Evolutionary conservation across 2,113 vertebrate species (phyloP).

Genomic region (Tricholaema leucomelas): DNA sequence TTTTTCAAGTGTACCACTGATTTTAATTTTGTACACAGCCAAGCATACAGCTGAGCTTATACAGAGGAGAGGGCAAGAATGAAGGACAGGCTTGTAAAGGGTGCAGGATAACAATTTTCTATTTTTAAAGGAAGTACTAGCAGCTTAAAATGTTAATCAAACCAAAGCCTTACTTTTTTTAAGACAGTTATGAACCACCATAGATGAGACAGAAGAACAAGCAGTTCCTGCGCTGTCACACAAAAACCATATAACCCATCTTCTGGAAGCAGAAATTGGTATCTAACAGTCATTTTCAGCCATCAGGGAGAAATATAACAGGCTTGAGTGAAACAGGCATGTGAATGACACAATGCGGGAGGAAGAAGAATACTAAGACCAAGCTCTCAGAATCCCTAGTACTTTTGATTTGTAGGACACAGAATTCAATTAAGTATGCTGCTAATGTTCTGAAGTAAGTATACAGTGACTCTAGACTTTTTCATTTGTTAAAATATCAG

Average conservation of each 20-base stretch:
- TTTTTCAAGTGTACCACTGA: neutral
- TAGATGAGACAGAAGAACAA: neutral
- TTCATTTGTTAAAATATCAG: neutral
- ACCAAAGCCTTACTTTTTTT: neutral
- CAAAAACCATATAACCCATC: neutral
- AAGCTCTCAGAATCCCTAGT: neutral
- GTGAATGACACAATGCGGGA: neutral
- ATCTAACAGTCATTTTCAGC: slow-evolving; percentile 41
- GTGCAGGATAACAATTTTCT: neutral
- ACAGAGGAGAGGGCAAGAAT: neutral
- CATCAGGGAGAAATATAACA: neutral
- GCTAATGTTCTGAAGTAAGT: accelerated
- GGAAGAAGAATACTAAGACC: neutral
- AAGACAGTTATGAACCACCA: neutral
- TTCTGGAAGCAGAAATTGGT: slow-evolving; percentile 27
- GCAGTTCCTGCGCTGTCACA: neutral
- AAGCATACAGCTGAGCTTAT: neutral
- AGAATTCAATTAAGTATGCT: neutral
- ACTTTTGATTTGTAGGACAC: neutral
- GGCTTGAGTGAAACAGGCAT: neutral
- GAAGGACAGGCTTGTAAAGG: neutral
- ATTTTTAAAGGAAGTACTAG: neutral
- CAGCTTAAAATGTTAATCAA: slow-evolving; percentile 19
- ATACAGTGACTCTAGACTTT: neutral
- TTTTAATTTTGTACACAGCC: neutral